A percentile compares a stretch with the other conserved stretches of the same genome.
phyloP scores from a whole-genome alignment of 2,113 vertebrate genomes.

The Bambusicola thoracicus region DNA sequence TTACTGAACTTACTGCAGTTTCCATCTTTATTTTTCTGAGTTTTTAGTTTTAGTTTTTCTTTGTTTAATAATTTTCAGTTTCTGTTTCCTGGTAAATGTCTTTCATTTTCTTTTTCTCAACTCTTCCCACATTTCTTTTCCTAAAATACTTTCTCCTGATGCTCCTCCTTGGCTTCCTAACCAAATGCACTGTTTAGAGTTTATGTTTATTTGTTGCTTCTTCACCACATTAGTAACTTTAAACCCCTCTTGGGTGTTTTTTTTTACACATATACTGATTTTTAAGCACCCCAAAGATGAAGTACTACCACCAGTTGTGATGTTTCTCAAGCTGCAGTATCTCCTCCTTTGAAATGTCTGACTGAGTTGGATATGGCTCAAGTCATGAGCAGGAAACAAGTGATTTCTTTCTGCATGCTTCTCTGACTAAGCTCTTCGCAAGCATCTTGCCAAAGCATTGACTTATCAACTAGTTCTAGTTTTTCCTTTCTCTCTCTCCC shows the following conservation, averaged over 20 bases:
- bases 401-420: slow-evolving; percentile 30
- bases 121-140: neutral
- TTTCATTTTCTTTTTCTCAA: neutral
- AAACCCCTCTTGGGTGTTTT: slow-evolving; percentile 26
- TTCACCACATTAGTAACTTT: slow-evolving; percentile 20
- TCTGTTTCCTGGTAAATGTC: neutral
- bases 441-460: neutral
- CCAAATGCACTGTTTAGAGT: neutral
- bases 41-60: neutral
- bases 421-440: slow-evolving; percentile 34
- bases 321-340: neutral
- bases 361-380: slow-evolving; percentile 44
- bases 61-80: neutral
- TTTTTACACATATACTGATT: slow-evolving; percentile 42
- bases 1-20: neutral
- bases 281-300: slow-evolving; percentile 58
- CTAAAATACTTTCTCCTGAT: neutral
- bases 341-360: slow-evolving; percentile 49
- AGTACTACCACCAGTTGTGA: slow-evolving; percentile 14
- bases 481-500: neutral
- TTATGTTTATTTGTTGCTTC: slow-evolving; percentile 3
- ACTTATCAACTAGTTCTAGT: neutral
- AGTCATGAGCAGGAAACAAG: slow-evolving; percentile 10
- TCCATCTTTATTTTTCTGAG: neutral
- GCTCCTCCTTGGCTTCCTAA: neutral